Evolutionary conservation across 2,797 vertebrate genomes (phyloP).

Genomic region (Loriculus beryllinus): DNA sequence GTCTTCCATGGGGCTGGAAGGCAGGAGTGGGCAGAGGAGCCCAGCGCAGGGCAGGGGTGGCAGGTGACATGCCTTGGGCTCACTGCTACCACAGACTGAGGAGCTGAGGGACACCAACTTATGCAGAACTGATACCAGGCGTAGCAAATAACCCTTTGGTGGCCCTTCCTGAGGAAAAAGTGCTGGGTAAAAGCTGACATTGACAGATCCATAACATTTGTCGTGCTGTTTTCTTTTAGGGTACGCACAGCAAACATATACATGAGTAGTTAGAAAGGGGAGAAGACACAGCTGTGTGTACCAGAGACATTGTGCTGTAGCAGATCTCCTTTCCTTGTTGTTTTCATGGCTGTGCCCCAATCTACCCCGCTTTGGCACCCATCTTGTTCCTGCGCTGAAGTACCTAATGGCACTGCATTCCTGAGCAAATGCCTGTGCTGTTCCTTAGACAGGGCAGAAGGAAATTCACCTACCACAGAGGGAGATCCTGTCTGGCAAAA

Average conservation of each 20-base stretch:
- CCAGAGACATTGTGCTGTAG: accelerated
- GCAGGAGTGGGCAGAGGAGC: neutral
- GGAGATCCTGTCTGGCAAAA: slow-evolving; percentile 6
- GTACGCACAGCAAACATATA: accelerated
- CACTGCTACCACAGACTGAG: accelerated
- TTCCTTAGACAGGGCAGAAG: neutral
- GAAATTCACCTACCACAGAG: neutral
- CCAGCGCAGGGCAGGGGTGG: accelerated
- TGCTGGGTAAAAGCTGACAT: neutral
- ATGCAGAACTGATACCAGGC: neutral
- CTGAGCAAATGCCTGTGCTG: neutral
- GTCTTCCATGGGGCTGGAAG: neutral
- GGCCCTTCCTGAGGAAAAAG: neutral
- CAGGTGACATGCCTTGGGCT: neutral
- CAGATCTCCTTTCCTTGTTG: neutral
- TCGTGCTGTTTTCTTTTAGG: neutral
- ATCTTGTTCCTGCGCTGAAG: neutral
- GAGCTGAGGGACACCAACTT: neutral
- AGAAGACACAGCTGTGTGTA: neutral
- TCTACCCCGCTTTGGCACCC: neutral
- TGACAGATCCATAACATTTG: neutral
- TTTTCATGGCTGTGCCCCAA: neutral
- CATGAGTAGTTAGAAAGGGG: neutral
- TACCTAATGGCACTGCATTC: neutral
- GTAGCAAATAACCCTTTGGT: neutral